A percentile compares a stretch with the other conserved stretches of the same genome.
Evolutionary conservation across 2,113 vertebrate species (phyloP).

Genomic region (Hemicordylus capensis): DNA sequence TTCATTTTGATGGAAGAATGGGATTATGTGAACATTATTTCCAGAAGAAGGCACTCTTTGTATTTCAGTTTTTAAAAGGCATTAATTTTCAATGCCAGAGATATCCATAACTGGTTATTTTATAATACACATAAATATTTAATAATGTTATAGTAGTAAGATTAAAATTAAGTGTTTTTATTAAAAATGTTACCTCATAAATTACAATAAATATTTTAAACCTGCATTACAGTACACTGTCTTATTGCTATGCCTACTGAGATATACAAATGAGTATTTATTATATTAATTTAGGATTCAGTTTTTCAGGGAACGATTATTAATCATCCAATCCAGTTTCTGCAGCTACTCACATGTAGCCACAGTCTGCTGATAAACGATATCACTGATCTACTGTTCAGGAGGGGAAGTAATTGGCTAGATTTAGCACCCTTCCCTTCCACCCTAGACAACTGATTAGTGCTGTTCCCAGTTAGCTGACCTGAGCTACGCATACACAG

Average conservation of each 20-base stretch:
- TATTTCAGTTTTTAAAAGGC: not conserved
- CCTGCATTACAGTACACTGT: not conserved
- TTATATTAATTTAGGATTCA: not conserved
- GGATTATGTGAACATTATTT: conserved; percentile 21
- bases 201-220: not conserved
- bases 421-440: too few species aligned
- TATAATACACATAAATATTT: not conserved
- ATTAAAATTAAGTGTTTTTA: not conserved
- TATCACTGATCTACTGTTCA: too few species aligned
- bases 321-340: not conserved
- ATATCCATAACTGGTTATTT: conserved; percentile 22
- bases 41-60: not conserved
- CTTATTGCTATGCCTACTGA: not conserved
- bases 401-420: too few species aligned
- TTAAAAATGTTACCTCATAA: not conserved
- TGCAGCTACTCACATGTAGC: too few species aligned
- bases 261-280: not conserved
- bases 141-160: conserved; percentile 14
- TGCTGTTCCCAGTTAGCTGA: not conserved
- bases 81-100: conserved; percentile 10
- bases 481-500: not conserved
- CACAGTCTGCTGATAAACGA: too few species aligned
- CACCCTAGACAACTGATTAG: not conserved
- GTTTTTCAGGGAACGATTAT: fast-evolving
- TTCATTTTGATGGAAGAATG: conserved; percentile 41